Base-by-base conservation (phyloP, 2,113 vertebrate genomes). In the Odocoileus virginianus region DNA sequence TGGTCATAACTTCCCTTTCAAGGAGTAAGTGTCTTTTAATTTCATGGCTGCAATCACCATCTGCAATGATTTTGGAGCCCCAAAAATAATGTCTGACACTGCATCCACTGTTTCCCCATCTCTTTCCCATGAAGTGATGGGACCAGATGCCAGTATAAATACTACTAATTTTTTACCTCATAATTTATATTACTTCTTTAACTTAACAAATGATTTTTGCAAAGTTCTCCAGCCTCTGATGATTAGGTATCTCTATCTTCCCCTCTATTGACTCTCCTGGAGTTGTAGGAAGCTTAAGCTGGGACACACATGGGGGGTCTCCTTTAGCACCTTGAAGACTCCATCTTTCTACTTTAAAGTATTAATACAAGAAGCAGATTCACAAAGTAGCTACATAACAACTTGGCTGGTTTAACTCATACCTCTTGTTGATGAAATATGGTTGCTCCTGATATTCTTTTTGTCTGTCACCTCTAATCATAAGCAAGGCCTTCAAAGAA, bases 401-500 rank as follows among this genome's bases (percentile, higher is more conserved):
- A 43, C 9, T 74, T 85, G 28, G 28, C 71, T 92, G n/a, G 28
- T 89, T 92, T 74, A 95, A 91, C 45, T 60, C 11, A 36, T 50
- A 11, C 54, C 14, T 96, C 0, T 3, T 94, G 27, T 64, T 97
- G 86, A 92, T 97, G 76, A 98, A 98, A 97, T 23, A 14, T 54
- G 84, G 13, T 47, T 98, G 86, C 61, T 93, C 96, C 95, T 96
- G 90, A 95, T 96, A 97, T 55, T 82, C 60, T 88, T 98, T 89
- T 92, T n/a, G 96, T 94, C 91, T 61, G 92, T 89, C 87, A 93
- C 76, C 54, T 74, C 27, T 98, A 96, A 98, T 98, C 87, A 84
- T 47, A 84, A 95, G 88, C 64, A 83, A 94, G 79, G 40, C 91
- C 89, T 96, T 57, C 88, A 54, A 60, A 91, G 76, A 92, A 98